Evolutionary conservation across 2,797 vertebrate species (phyloP).

Genomic region (Rhinella marina): DNA sequence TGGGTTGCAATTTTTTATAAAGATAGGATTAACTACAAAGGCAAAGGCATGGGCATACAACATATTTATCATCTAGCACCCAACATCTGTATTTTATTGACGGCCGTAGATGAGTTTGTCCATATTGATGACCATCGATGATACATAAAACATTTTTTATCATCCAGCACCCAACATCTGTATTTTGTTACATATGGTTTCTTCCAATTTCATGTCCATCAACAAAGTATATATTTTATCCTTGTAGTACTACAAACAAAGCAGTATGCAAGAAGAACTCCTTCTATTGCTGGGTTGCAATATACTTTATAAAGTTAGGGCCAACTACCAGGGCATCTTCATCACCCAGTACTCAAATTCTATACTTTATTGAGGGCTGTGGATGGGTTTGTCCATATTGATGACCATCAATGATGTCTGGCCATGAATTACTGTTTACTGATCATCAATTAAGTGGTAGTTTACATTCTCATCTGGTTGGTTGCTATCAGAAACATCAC

Average conservation of each 20-base stretch:
- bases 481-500: not conserved
- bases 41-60: not conserved
- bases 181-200: not conserved
- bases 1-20: no score
- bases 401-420: not conserved
- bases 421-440: not conserved
- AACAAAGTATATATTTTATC: not conserved
- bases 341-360: not conserved
- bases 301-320: not conserved
- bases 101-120: not conserved
- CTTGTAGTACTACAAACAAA: not conserved
- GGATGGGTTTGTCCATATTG: not conserved
- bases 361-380: not conserved
- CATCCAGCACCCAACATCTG: not conserved
- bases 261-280: no score
- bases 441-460: not conserved
- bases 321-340: not conserved
- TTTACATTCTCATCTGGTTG: not conserved
- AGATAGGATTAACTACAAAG: no score
- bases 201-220: not conserved
- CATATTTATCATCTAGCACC: not conserved
- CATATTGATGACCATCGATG: not conserved
- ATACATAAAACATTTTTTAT: no score
- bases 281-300: not conserved
- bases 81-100: not conserved